These are phyloP conservation scores for Pachyramphus minor DNA, from an alignment of 2,113 vertebrate species.

Conservation along the genomic window DNA sequence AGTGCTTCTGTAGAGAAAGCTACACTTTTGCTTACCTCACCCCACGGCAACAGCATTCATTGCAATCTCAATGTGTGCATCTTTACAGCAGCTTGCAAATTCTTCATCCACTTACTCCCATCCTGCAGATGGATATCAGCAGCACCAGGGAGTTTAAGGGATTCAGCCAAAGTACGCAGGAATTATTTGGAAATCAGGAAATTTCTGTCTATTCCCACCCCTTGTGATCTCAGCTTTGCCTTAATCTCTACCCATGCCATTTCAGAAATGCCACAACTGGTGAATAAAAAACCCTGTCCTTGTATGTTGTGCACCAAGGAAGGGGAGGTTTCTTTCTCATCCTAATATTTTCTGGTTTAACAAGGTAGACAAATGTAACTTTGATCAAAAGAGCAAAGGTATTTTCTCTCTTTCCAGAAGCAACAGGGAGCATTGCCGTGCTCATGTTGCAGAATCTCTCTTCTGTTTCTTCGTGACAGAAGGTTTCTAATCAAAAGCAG, in stretches of 20 bases:
- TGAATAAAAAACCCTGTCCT: background rate
- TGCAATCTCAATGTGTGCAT: background rate
- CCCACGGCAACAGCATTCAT: background rate
- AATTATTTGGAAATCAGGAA: conserved; percentile 9
- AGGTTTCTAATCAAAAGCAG: conserved; percentile 58
- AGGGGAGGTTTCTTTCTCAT: background rate
- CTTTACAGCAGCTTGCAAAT: background rate
- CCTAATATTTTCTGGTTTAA: background rate
- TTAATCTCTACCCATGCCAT: background rate
- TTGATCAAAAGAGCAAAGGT: background rate
- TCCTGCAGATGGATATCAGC: background rate
- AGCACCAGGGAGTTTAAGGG: background rate
- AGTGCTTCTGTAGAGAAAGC: background rate
- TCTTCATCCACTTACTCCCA: background rate
- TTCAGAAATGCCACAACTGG: background rate
- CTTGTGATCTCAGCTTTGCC: conserved; percentile 11
- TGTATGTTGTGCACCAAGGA: background rate
- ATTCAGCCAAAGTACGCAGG: background rate
- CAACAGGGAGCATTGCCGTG: background rate
- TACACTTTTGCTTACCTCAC: background rate
- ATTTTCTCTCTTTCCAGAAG: background rate
- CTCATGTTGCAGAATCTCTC: background rate
- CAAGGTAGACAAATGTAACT: background rate
- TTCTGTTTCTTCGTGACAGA: background rate
- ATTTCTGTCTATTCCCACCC: background rate